Percentiles rank a stretch among this genome's conserved stretches.
Conservation (phyloP, 2,113 vertebrate species). For the Abramis brama region DNA sequence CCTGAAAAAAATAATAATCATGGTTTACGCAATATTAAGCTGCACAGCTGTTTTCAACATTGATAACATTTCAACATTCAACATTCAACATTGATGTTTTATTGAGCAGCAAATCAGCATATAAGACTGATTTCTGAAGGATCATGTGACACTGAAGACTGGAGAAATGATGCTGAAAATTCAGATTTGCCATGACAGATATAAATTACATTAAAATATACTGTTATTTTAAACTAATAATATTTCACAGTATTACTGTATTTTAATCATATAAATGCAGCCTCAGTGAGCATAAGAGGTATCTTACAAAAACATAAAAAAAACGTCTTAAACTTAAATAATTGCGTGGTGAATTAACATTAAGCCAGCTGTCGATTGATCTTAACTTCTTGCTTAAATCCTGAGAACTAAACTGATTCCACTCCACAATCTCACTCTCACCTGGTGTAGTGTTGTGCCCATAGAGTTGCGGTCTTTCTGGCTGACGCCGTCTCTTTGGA, state of each 20-base stretch:
- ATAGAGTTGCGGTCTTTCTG: conserved; percentile 84
- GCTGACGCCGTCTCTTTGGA: conserved; percentile 88
- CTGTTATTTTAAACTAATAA: too few species aligned
- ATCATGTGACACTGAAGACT: not conserved
- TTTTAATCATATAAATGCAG: too few species aligned
- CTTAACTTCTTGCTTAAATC: not conserved
- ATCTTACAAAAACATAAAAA: too few species aligned
- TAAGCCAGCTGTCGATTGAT: not conserved
- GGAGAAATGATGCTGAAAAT: not conserved
- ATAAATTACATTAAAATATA: too few species aligned
- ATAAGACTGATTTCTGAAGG: not conserved
- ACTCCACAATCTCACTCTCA: conserved; percentile 21
- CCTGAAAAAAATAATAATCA: not conserved
- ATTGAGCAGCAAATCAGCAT: not conserved
- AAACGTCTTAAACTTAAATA: too few species aligned
- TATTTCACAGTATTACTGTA: too few species aligned
- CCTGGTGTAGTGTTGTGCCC: conserved; percentile 75
- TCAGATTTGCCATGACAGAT: not conserved
- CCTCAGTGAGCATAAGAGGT: too few species aligned
- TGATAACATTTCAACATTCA: too few species aligned
- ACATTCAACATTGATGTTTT: too few species aligned
- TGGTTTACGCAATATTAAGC: not conserved
- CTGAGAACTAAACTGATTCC: not conserved
- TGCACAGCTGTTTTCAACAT: not conserved
- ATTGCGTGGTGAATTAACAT: not conserved